These are phyloP conservation scores for Coregonus clupeaformis DNA, from an alignment of 2,113 vertebrate genomes.

Conservation along the genomic window DNA sequence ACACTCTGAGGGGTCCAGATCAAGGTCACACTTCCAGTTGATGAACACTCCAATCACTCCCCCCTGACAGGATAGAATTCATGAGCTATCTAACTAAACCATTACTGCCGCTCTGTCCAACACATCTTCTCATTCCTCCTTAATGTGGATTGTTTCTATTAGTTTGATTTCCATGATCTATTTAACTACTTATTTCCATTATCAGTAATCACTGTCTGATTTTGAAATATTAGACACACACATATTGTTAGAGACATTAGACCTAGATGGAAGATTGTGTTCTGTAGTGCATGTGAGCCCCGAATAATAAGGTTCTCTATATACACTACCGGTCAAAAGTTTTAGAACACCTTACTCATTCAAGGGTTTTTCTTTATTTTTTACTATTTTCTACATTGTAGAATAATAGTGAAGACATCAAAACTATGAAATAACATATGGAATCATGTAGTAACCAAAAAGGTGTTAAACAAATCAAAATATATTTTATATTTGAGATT, in stretches of 20 bases:
- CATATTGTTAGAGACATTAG: background rate
- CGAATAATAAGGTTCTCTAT: background rate
- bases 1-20: slow-evolving; percentile 74
- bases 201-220: background rate
- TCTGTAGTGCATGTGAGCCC: background rate
- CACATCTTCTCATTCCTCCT: no score
- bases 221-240: background rate
- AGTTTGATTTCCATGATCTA: no score
- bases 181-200: background rate
- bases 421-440: no score
- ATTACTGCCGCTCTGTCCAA: background rate
- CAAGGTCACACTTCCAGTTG: slow-evolving; percentile 83
- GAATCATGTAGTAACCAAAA: no score
- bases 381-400: no score
- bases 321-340: no score
- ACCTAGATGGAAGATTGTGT: background rate
- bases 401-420: no score
- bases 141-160: no score
- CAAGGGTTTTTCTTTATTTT: no score
- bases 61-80: slow-evolving; percentile 64
- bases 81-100: background rate
- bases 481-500: no score
- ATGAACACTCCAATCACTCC: slow-evolving; percentile 84
- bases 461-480: no score
- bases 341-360: no score